phyloP scores from a whole-genome alignment of 2,888 invertebrate species.

The Caenorhabditis sp. region DNA sequence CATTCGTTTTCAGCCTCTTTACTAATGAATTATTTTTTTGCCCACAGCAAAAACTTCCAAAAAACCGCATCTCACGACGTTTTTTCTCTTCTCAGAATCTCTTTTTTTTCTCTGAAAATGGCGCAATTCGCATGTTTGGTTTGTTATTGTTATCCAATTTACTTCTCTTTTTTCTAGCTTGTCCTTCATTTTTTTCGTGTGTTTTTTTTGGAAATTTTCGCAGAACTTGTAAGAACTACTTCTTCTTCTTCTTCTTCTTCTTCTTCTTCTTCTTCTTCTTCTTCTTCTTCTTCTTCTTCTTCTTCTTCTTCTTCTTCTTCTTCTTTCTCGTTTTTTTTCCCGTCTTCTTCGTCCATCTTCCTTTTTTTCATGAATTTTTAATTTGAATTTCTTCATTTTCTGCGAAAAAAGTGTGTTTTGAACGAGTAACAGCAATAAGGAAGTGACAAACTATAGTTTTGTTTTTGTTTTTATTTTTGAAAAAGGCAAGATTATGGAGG shows the following conservation, averaged over 20 bases:
- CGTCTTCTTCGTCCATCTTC: no score
- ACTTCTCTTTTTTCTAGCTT: neutral
- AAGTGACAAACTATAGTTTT: no score
- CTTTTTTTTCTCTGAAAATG: no score
- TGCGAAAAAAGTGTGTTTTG: neutral
- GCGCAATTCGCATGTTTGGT: no score
- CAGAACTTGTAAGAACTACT: neutral
- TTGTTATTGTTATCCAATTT: neutral
- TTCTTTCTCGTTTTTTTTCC: neutral
- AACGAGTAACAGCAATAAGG: neutral
- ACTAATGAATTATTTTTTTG: no score
- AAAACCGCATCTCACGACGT: no score
- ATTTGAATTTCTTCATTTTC: neutral
- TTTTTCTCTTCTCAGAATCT: no score
- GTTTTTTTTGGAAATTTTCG: neutral
- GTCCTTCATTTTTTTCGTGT: neutral
- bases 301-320: no score
- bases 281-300: neutral
- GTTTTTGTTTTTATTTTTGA: neutral
- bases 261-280: no score
- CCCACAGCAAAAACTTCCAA: no score
- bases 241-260: neutral
- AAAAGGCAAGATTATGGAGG: no score
- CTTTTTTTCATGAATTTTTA: conserved; percentile 2
- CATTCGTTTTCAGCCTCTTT: no score